phyloP scores from a whole-genome alignment of 2,888 invertebrate genomes.

The Apodemia duryi region DNA sequence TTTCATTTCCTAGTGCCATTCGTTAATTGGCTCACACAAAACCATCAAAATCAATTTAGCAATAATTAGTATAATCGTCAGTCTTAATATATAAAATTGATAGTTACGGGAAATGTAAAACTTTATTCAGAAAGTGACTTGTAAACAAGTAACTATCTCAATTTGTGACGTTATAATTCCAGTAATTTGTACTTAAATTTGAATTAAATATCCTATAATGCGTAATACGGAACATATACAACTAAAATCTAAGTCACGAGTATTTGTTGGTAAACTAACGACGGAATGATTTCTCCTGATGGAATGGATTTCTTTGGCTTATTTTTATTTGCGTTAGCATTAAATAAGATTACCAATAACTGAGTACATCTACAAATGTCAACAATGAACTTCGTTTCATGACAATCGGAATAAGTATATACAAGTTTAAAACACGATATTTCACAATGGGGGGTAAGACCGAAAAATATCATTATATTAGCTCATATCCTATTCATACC shows the following conservation, averaged over 20 bases:
- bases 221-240: slow-evolving; percentile 23
- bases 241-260: slow-evolving; percentile 32
- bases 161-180: slow-evolving; percentile 18
- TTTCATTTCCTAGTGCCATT: too few species aligned
- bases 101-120: background rate
- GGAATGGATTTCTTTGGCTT: slow-evolving; percentile 34
- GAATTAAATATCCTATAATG: slow-evolving; percentile 27
- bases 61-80: slow-evolving; percentile 16
- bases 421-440: background rate
- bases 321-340: slow-evolving; percentile 29
- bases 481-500: background rate
- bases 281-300: slow-evolving; percentile 27
- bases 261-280: slow-evolving; percentile 34
- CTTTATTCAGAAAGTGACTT: background rate
- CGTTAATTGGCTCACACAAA: too few species aligned
- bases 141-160: background rate
- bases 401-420: slow-evolving; percentile 2
- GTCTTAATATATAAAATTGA: slow-evolving; percentile 19
- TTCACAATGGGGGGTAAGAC: background rate
- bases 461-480: background rate
- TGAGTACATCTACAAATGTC: background rate
- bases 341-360: slow-evolving; percentile 22
- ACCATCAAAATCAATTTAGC: too few species aligned
- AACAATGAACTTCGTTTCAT: background rate
- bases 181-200: slow-evolving; percentile 32